Evolutionary conservation across 2,888 invertebrate genomes (phyloP), one percentile per base, ranked within the genome.

Genomic region (Esperia sulphurella): DNA sequence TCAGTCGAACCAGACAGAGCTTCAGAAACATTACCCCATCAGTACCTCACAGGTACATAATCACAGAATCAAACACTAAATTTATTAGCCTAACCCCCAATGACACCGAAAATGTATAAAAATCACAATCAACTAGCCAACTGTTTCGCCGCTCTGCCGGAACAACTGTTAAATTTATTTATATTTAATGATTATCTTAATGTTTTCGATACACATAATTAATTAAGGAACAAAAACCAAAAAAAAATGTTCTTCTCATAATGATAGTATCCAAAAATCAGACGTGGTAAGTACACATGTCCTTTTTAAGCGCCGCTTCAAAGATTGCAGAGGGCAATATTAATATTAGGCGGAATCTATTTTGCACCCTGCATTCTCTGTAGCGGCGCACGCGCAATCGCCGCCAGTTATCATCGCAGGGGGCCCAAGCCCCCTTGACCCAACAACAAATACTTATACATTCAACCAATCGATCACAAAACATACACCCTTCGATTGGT

Each of bases 171-270:
- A 71, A 67, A 68, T 88, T 87, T 88, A 87, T 81, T 70, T 79
- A 85, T 83, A 82, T 83, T 83, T 84, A 83, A 80, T 83, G 75
- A 83, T 83, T 83, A 85, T 77, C 83, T 82, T 83, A 83, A 77
- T 64, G 65, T 75, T 79, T 75, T 81, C 72, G 75, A 82, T 86
- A 89, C 82, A 90, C 76, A 82, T 88, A 89, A 80, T 83, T 83
- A 85, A 90, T 83, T 83, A 85, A 90, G 90, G 90, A 90, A 90
- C 90, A 90, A 90, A 84, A 87, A 89, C 83, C 88, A 13, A 45
- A 45, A 44, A 43, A 83, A 84, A 88, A 80, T 78, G 71, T 71
- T 76, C 71, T 78, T 79, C 76, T 79, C 77, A 70, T 80, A 79
- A 78, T 76, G 75, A 78, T 82, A 85, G 85, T 85, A 85, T 84